Evolutionary conservation across 2,888 invertebrate species (phyloP), one percentile per base, ranked within the genome.

Genomic region (Taphrorychus bicolor): DNA sequence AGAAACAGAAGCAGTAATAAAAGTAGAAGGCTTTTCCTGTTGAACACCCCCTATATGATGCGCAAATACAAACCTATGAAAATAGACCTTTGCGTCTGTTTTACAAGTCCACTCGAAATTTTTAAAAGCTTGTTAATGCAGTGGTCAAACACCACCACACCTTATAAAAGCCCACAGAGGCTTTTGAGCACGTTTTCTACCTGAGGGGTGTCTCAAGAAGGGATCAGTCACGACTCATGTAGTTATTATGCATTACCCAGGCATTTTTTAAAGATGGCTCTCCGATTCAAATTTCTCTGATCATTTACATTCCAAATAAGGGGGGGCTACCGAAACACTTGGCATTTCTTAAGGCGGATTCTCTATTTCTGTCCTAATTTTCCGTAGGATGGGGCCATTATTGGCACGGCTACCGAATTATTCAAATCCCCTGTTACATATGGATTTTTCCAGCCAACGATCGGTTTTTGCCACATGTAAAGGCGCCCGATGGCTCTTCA

Each of bases 21-120:
- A n/a, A n/a, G n/a, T n/a, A n/a, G n/a, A n/a, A n/a, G n/a, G n/a
- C n/a, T n/a, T n/a, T n/a, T n/a, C n/a, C n/a, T n/a, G n/a, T n/a
- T n/a, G n/a, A n/a, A n/a, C n/a, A n/a, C n/a, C n/a, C n/a, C n/a
- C n/a, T n/a, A n/a, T n/a, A n/a, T n/a, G n/a, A n/a, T n/a, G n/a
- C n/a, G n/a, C n/a, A n/a, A n/a, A n/a, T n/a, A n/a, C n/a, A n/a
- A n/a, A n/a, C n/a, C n/a, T n/a, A n/a, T n/a, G n/a, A n/a, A n/a
- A n/a, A n/a, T n/a, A n/a, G n/a, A n/a, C n/a, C n/a, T n/a, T n/a
- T n/a, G n/a, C n/a, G n/a, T 14, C 45, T 45, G 14, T n/a, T 45
- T 45, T 17, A 45, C 45, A n/a, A 32, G 32, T 2, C 45, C 45
- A 14, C 45, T 45, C 45, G 45, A 45, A 45, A 45, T 45, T 45